Conservation (phyloP, 2,113 vertebrate genomes). For the Chamaea fasciata region DNA sequence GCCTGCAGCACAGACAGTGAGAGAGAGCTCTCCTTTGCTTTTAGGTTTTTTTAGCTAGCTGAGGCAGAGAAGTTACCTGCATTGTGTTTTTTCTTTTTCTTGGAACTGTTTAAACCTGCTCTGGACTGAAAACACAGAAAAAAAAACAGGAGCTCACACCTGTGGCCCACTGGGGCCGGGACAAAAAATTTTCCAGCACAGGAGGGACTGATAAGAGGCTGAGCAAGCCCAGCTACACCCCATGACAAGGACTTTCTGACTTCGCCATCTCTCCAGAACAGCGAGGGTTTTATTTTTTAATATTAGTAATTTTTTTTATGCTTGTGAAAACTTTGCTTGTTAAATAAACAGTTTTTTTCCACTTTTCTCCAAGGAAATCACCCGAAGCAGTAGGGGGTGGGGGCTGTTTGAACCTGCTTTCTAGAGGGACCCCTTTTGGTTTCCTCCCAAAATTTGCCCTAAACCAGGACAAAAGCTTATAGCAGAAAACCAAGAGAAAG, state of each 20-base stretch:
- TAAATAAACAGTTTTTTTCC: background rate
- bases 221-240: background rate
- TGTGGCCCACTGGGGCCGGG: background rate
- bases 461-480: background rate
- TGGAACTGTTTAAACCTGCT: background rate
- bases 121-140: background rate
- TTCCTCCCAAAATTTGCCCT: background rate
- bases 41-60: background rate
- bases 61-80: background rate
- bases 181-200: accelerated
- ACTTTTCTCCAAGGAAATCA: background rate
- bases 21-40: background rate
- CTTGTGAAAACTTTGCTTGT: background rate
- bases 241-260: background rate
- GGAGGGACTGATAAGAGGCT: background rate
- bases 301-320: background rate
- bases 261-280: background rate
- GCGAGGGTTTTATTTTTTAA: background rate
- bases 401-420: background rate
- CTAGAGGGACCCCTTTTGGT: background rate
- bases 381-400: background rate
- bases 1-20: background rate
- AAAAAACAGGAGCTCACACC: background rate
- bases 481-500: background rate
- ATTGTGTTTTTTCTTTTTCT: background rate